Base-by-base conservation (phyloP, 2,113 vertebrate genomes). In the Vulpes ferrilata region DNA sequence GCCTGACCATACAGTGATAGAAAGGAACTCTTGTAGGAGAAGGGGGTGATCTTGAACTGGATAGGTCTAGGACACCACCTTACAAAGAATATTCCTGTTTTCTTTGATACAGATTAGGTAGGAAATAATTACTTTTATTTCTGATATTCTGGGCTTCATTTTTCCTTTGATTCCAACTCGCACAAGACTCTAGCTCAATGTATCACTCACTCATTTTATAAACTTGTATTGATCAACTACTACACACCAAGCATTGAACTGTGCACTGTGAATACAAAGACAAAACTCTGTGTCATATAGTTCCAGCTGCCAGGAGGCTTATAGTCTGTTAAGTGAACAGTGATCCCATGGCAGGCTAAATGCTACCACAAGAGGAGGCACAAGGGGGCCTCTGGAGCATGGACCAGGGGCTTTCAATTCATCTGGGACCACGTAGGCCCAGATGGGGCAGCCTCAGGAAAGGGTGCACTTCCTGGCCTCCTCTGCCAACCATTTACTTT, bases 91-190 rank as follows among this genome's bases (percentile, higher is more conserved):
- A 80, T 43, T 57, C 19, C 35, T 78, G 0, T 91, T 90, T 59
- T 93, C 80, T 57, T 71, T 11, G 59, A 19, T 62, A 1, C 32
- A 78, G 35, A 25, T 76, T 95, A 89, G 38, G 15, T 67, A 27
- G 43, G 38, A 65, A 92, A 86, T 82, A 92, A 67, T 10, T n/a
- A 59, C 35, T 87, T 97, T 88, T 11, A 59, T 93, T 80, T 91
- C 23, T 90, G 7, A 38, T 82, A 51, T 60, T 48, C 81, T 55
- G 53, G 67, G 27, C 32, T 11, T 71, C 43, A 89, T 35, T 95
- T 62, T 86, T 64, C 35, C 11, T 62, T 78, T 67, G 92, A 43
- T 60, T 67, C 38, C 51, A 79, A 15, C 51, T 95, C 13, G 65
- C 35, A 62, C 38, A 76, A 22, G 73, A 35, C 16, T 92, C 48